Base-by-base conservation (phyloP, 2,888 invertebrate genomes). In the Stegophylla sp. region DNA sequence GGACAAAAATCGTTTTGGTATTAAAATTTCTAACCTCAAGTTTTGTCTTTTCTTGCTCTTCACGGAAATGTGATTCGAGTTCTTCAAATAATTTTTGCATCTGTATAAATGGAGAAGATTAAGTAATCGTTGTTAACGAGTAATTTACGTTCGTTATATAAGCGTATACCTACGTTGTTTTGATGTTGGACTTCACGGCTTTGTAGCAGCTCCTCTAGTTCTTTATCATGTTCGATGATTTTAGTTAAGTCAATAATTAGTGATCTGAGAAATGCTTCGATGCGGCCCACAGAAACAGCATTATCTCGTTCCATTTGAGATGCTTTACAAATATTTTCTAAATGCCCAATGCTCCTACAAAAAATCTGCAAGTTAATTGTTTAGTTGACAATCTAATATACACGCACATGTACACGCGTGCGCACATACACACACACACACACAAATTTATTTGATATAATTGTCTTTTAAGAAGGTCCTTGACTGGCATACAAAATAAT, bases 71-170 rank as follows among this genome's bases (percentile, higher is more conserved):
- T 0, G 34, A 28, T 82, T 83, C 83, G 3, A 83, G 81, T 77
- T 83, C 83, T 67, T 83, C 83, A 26, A 82, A 83, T 10, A 83
- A 81, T 48, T 83, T 82, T 66, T 81, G 81, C 20, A 83, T 81
- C 83, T 83, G 71, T 26, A 77, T 69, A 48, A 2, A 61, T 2
- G 2, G 3, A 12, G 1, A n/a, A 9, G 3, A 13, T 13, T 26
- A 34, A 34, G 3, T 34, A 61, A 0, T 73, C 41, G 13, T 45
- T 45, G 23, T 34, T 53, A 3, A 0, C n/a, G 20, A 56, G 5
- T 28, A 61, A 61, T 61, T 15, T 20, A 64, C 20, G n/a, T 51
- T 26, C 28, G 13, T 3, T 28, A 59, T 43, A 20, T 7, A 13
- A 9, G 1, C 10, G 9, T 63, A 64, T 9, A 48, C 26, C 10